Evolutionary conservation across 2,888 invertebrate species (phyloP).

Genomic region (Amphipyra tragopoginis): DNA sequence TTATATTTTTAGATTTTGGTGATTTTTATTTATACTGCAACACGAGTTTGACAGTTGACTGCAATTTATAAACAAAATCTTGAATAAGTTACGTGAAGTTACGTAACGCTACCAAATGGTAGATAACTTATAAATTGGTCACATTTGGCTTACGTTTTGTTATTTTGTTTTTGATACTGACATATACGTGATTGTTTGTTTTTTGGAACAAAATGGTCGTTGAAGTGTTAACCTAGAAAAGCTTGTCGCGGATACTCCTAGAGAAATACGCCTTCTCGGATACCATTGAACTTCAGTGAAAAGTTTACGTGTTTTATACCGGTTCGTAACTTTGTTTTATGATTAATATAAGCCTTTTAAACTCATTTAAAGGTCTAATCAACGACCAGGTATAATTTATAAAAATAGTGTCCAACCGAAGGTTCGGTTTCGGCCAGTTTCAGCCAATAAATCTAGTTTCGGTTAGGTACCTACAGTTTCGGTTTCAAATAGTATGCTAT

Average conservation of each 20-base stretch:
- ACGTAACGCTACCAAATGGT: conserved; percentile 10
- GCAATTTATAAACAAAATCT: not conserved
- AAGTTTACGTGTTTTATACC: conserved; percentile 86
- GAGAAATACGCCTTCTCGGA: conserved; percentile 76
- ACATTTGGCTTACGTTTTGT: conserved; percentile 20
- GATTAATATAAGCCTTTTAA: conserved; percentile 85
- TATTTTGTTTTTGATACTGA: conserved; percentile 45
- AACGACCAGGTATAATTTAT: too few species aligned
- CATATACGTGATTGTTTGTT: not conserved
- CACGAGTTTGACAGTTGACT: too few species aligned
- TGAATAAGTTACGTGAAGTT: too few species aligned
- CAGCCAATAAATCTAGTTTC: too few species aligned
- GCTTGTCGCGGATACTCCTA: conserved; percentile 82
- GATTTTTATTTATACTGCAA: too few species aligned
- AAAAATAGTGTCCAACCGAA: too few species aligned
- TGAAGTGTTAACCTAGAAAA: conserved; percentile 83
- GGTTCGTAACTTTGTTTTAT: conserved; percentile 90
- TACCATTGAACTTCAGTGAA: conserved; percentile 86
- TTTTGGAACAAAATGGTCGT: conserved; percentile 83
- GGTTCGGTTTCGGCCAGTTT: too few species aligned
- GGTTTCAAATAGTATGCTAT: too few species aligned
- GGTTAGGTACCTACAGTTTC: too few species aligned
- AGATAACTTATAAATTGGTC: conserved; percentile 19
- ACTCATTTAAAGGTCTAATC: too few species aligned
- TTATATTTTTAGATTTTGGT: too few species aligned